Conservation (phyloP, 1,140 invertebrate genomes). For the Carcinoscorpius rotundicauda region DNA sequence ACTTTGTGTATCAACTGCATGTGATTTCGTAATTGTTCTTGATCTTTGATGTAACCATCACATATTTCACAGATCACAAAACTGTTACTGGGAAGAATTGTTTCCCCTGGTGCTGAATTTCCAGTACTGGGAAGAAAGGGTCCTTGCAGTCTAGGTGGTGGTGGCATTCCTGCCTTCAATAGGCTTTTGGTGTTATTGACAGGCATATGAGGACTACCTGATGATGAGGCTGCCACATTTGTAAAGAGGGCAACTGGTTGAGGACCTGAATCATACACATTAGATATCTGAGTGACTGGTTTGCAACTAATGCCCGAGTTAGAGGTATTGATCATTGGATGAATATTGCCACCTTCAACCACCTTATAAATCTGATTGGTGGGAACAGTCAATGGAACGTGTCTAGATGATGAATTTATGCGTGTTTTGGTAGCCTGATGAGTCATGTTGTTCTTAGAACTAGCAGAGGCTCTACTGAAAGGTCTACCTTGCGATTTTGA, state of each 20-base stretch:
- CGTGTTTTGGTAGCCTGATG: too few species aligned
- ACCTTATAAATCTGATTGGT: not conserved
- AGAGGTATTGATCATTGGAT: not conserved
- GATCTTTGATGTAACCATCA: constrained; percentile 87
- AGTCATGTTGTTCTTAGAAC: too few species aligned
- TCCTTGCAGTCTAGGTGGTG: not conserved
- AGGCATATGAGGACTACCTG: too few species aligned
- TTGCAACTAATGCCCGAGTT: not conserved
- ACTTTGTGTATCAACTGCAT: constrained; percentile 94
- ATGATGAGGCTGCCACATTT: constrained; percentile 5
- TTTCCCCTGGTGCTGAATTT: not conserved
- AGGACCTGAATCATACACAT: not conserved
- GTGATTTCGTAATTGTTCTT: constrained; percentile 80
- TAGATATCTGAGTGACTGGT: too few species aligned
- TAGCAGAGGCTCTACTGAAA: too few species aligned
- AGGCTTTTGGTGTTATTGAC: not conserved
- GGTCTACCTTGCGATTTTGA: too few species aligned
- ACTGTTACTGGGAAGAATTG: not conserved
- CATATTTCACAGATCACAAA: constrained; percentile 90
- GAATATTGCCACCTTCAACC: not conserved
- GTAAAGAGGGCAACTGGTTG: constrained; percentile 15
- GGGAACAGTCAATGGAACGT: not conserved
- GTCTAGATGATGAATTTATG: too few species aligned
- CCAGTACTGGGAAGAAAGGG: not conserved
- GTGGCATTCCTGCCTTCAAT: not conserved